Base-by-base conservation (phyloP, 2,888 invertebrate genomes). In the Cheilosia vernalis region DNA sequence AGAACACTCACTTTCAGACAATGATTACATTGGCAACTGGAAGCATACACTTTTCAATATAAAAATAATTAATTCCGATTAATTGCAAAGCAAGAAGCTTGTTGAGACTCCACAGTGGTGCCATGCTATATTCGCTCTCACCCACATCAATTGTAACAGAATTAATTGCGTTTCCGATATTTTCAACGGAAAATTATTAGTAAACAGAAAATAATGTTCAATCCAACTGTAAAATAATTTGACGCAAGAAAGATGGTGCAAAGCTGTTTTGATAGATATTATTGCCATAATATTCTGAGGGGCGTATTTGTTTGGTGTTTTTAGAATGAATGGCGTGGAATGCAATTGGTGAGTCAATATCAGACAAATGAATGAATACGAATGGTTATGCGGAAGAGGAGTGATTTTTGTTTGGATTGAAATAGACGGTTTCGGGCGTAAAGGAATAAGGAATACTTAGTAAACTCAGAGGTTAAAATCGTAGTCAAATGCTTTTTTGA, bases 181-280 rank as follows among this genome's bases (percentile, higher is more conserved):
- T 44, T 17, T 44, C n/a, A n/a, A 6, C 2, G 17, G 44, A 44
- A 17, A 17, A 44, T 17, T 15, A 6, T 2, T 42, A 42, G n/a
- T n/a, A 44, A 44, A 44, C 44, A 44, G 17, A 44, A 44, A 44
- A 44, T n/a, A 44, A 44, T n/a, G 44, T 17, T 44, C 4, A 44
- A 17, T 44, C 44, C 15, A 44, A n/a, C n/a, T 44, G 15, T 5
- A 7, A 44, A 44, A 17, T 44, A 17, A 44, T 44, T n/a, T 44
- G 44, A 15, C 44, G 17, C n/a, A 15, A 44, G 15, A 17, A 15
- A 17, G 15, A 44, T 44, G 5, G 2, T 44, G 44, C 15, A n/a
- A 44, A 4, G 9, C 13, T 13, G 4, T 33, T 37, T 13, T 37
- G 13, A 37, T 37, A 10, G 13, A 37, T 37, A 13, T 4, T 4